Evolutionary conservation across 1,140 invertebrate species (phyloP).

Genomic region (Oedothorax gibbosus): DNA sequence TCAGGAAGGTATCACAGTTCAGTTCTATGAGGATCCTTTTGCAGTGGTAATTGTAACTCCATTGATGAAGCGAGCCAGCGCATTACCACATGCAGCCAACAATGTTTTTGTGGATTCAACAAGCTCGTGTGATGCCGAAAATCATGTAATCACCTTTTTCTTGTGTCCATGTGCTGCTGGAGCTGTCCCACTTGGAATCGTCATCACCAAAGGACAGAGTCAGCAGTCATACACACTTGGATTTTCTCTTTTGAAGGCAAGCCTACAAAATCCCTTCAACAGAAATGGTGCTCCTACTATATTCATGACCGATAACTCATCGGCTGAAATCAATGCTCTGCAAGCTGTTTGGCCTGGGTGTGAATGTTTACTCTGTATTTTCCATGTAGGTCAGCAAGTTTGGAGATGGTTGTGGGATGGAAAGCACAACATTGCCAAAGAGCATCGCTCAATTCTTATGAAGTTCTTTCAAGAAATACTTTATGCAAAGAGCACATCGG

Average conservation of each 20-base stretch:
- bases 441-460: neutral
- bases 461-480: neutral
- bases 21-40: too few species aligned
- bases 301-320: constrained; percentile 12
- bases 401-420: constrained; percentile 13
- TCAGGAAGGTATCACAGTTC: too few species aligned
- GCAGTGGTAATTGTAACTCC: too few species aligned
- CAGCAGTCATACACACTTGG: neutral
- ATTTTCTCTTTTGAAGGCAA: constrained; percentile 3
- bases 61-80: too few species aligned
- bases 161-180: constrained; percentile 30
- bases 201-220: constrained; percentile 36
- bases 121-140: too few species aligned
- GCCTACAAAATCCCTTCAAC: neutral
- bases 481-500: neutral
- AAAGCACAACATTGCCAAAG: constrained; percentile 8
- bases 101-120: too few species aligned
- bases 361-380: neutral
- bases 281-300: neutral
- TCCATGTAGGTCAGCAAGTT: neutral
- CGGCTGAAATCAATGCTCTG: neutral
- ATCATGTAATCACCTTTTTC: neutral
- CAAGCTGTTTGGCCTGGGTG: neutral
- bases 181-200: neutral
- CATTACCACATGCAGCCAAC: too few species aligned